A percentile compares a stretch with the other conserved stretches of the same genome.
Conservation (phyloP, 35 echinoderm and acorn worm species). For the Diadema setosum region DNA sequence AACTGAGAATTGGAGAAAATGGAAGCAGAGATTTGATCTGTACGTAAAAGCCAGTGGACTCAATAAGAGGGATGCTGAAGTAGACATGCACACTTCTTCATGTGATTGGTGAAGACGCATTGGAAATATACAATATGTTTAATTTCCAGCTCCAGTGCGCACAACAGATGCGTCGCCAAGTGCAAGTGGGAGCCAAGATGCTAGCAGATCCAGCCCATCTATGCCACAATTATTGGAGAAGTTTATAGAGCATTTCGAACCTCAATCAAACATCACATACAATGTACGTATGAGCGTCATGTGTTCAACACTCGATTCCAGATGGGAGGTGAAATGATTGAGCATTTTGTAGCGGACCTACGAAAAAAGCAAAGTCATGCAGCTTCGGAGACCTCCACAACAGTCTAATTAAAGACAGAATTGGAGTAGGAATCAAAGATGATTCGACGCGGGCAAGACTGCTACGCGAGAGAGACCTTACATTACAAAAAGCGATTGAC, state of each 20-base stretch:
- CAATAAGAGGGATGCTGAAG: slow-evolving; percentile 8
- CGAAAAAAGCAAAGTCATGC: slow-evolving; percentile 31
- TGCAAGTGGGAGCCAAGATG: too few relatives aligned
- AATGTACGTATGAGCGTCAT: slow-evolving; percentile 56
- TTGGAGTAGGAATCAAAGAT: slow-evolving; percentile 9
- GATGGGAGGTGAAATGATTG: neutral
- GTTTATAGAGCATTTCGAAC: slow-evolving; percentile 21
- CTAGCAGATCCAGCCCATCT: too few relatives aligned
- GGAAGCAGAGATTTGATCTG: slow-evolving; percentile 47
- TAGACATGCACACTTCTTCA: slow-evolving; percentile 48
- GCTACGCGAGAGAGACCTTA: neutral
- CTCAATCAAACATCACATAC: slow-evolving; percentile 27
- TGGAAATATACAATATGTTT: slow-evolving; percentile 61
- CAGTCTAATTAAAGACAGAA: slow-evolving; percentile 25
- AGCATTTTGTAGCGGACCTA: slow-evolving; percentile 35
- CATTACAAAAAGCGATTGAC: slow-evolving; percentile 27
- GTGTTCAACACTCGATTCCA: slow-evolving; percentile 24
- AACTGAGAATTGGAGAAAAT: slow-evolving; percentile 21
- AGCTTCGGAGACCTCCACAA: slow-evolving; percentile 47
- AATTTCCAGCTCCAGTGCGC: neutral
- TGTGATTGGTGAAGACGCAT: slow-evolving; percentile 49
- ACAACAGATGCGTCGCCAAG: neutral
- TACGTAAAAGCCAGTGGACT: slow-evolving; percentile 30
- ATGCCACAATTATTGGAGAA: neutral
- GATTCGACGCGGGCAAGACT: slow-evolving; percentile 2